A percentile compares a stretch with the other conserved stretches of the same genome.
phyloP scores from a whole-genome alignment of 2,113 vertebrate species.

The Neotoma lepida region DNA sequence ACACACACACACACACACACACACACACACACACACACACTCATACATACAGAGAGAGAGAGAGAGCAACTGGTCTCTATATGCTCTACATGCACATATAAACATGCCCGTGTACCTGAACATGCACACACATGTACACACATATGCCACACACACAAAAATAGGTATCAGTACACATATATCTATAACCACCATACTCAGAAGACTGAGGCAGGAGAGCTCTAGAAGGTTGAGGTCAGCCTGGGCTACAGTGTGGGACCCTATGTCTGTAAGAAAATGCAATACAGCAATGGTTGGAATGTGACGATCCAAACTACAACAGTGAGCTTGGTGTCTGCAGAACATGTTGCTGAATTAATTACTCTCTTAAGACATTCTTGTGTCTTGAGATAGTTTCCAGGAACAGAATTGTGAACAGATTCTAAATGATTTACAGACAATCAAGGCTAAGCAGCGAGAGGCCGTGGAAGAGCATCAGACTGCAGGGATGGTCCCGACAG shows the following conservation, averaged over 20 bases:
- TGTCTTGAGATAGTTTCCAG: not conserved
- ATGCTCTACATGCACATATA: not conserved
- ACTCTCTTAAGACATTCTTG: not conserved
- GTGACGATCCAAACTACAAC: not conserved
- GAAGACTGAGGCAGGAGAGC: not conserved
- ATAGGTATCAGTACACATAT: not conserved
- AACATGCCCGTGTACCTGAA: not conserved
- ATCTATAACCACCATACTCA: not conserved
- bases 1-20: not conserved
- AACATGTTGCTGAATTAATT: not conserved
- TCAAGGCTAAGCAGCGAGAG: no score
- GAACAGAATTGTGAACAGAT: not conserved
- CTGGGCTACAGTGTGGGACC: not conserved
- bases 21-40: not conserved
- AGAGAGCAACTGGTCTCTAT: not conserved
- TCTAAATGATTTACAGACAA: not conserved
- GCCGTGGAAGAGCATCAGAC: accelerated
- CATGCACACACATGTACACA: not conserved
- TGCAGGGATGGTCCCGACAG: not conserved
- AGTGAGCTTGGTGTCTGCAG: not conserved
- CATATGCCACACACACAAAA: not conserved
- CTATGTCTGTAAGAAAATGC: not conserved
- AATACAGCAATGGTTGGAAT: not conserved
- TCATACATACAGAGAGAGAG: not conserved
- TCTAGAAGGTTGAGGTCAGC: not conserved